Evolutionary conservation across 2,113 vertebrate species (phyloP).

Genomic region (Ardeotis arabs): DNA sequence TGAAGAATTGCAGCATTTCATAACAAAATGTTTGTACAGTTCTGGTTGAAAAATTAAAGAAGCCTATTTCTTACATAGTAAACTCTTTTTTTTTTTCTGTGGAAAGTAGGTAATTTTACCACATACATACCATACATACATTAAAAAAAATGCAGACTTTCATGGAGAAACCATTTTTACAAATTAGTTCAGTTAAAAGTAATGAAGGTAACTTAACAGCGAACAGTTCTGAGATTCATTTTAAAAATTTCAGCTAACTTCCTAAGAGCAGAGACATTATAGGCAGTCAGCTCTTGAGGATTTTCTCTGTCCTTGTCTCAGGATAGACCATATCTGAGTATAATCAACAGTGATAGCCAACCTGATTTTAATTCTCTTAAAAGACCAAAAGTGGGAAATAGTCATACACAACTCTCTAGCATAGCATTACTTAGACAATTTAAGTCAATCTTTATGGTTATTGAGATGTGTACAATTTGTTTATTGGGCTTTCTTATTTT

Average conservation of each 20-base stretch:
- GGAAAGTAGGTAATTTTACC: not conserved
- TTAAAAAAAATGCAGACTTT: not conserved
- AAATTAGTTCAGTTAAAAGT: not conserved
- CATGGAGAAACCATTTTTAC: not conserved
- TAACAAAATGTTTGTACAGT: not conserved
- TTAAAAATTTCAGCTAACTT: not conserved
- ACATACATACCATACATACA: not conserved
- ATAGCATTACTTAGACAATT: not conserved
- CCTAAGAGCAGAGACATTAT: not conserved
- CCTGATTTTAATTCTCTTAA: not conserved
- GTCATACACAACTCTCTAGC: not conserved
- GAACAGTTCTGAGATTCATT: not conserved
- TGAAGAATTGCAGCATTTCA: constrained; percentile 19
- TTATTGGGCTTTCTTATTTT: not conserved
- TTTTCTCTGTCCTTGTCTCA: not conserved
- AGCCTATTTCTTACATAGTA: not conserved
- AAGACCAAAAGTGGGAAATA: not conserved
- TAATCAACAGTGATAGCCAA: rapidly evolving
- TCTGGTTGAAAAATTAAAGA: not conserved
- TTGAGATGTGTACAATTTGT: not conserved
- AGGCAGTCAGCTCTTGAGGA: not conserved
- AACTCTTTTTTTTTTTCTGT: not conserved
- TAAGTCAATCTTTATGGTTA: not conserved
- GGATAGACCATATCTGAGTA: not conserved
- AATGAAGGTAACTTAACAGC: not conserved